phyloP scores from a whole-genome alignment of 2,888 invertebrate genomes.

The Pasiphila rectangulata region DNA sequence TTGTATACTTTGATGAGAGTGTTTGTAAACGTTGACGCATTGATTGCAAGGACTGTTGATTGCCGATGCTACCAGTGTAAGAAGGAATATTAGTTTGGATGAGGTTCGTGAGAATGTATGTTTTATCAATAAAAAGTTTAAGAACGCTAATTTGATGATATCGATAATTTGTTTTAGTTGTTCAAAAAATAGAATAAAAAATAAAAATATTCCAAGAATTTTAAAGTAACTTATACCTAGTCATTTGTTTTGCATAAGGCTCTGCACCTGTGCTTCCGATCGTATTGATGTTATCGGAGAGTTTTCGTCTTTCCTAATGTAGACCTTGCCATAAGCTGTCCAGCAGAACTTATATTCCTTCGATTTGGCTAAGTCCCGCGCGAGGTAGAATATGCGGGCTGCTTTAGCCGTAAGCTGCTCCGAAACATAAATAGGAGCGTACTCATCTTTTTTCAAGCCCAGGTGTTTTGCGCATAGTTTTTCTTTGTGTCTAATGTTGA shows the following conservation, averaged over 20 bases:
- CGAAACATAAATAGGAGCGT: background rate
- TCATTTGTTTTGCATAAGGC: background rate
- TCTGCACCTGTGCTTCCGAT: background rate
- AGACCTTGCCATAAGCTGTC: background rate
- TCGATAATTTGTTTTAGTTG: background rate
- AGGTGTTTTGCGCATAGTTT: slow-evolving; percentile 1
- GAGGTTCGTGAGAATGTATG: background rate
- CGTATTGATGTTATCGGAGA: background rate
- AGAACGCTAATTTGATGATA: background rate
- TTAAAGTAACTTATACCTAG: background rate
- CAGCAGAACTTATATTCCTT: background rate
- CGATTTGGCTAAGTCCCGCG: background rate
- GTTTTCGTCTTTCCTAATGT: background rate
- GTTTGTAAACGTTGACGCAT: background rate
- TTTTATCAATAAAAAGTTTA: background rate
- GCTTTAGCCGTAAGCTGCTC: slow-evolving; percentile 1
- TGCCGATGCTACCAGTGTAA: background rate
- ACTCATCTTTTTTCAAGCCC: background rate
- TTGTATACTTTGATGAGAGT: background rate
- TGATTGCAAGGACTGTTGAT: background rate
- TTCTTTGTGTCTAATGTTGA: background rate
- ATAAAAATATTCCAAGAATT: background rate
- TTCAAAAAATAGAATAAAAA: background rate
- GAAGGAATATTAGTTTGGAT: background rate
- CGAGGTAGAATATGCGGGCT: background rate